Percentiles rank a stretch among this genome's conserved stretches.
phyloP scores from a whole-genome alignment of 2,888 invertebrate species.

The Calliopum simillimum region DNA sequence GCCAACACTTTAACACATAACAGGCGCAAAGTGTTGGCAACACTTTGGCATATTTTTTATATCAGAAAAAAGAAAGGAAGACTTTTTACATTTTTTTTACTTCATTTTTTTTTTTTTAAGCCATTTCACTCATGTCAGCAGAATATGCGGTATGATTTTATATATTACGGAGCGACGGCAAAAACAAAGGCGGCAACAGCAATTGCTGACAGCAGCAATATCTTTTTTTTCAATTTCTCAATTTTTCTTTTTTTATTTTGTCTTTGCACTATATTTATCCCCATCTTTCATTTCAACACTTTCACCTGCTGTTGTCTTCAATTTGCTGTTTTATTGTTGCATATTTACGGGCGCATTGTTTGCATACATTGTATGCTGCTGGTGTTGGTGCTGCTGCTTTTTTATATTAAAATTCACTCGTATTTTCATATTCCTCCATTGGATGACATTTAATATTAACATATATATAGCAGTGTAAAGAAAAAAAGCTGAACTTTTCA shows the following conservation, averaged over 20 bases:
- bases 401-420: no score
- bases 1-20: background rate
- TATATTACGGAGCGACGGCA: conserved; percentile 18
- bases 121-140: background rate
- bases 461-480: no score
- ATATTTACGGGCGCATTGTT: no score
- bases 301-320: conserved; percentile 15
- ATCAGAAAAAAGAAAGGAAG: no score
- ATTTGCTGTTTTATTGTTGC: background rate
- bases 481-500: no score
- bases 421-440: no score
- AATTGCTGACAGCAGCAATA: background rate
- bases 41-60: conserved; percentile 1
- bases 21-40: background rate
- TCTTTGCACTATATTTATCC: background rate
- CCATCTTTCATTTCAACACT: conserved; percentile 10
- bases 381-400: no score
- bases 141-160: conserved; percentile 2
- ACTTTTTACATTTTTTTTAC: no score
- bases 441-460: no score
- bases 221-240: conserved; percentile 9
- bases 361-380: no score
- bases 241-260: background rate
- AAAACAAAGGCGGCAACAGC: conserved; percentile 17
- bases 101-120: no score